A percentile compares a stretch with the other conserved stretches of the same genome.
Conservation (phyloP, 2,797 vertebrate species). For the Capromys pilorides region DNA sequence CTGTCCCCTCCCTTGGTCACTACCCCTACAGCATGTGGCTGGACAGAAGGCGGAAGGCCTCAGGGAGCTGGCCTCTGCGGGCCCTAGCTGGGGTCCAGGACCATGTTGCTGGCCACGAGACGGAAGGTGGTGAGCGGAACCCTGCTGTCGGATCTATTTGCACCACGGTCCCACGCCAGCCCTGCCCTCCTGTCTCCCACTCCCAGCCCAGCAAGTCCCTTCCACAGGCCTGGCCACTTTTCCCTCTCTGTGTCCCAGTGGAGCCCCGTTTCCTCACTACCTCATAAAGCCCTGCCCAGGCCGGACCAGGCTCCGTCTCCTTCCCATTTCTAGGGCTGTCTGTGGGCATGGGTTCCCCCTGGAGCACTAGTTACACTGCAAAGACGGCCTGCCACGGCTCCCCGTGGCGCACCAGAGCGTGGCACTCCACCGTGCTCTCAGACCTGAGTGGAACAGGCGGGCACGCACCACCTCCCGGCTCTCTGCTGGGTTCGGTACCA, state of each 20-base stretch:
- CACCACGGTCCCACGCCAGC: not conserved
- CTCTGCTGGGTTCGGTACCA: no score
- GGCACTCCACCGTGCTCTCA: rapidly evolving
- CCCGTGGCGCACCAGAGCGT: rapidly evolving
- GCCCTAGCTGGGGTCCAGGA: not conserved
- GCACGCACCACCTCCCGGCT: not conserved
- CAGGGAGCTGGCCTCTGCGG: no score
- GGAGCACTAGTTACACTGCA: rapidly evolving
- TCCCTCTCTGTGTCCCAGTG: not conserved
- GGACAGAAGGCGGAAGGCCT: not conserved
- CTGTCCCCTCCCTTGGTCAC: not conserved
- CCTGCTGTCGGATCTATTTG: not conserved
- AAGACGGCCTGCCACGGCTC: not conserved
- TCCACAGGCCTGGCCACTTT: not conserved
- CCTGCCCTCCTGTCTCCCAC: rapidly evolving
- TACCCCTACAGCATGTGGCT: rapidly evolving
- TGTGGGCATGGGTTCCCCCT: rapidly evolving
- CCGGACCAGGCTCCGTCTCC: no score
- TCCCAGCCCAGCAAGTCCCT: no score
- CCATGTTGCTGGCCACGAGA: not conserved
- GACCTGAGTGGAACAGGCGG: not conserved
- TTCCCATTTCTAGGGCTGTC: not conserved
- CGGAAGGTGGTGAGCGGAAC: not conserved
- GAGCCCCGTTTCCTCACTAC: not conserved
- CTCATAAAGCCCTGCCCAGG: not conserved